Base-by-base conservation (phyloP, 2,113 vertebrate species). In the Prochilodus magdalenae region DNA sequence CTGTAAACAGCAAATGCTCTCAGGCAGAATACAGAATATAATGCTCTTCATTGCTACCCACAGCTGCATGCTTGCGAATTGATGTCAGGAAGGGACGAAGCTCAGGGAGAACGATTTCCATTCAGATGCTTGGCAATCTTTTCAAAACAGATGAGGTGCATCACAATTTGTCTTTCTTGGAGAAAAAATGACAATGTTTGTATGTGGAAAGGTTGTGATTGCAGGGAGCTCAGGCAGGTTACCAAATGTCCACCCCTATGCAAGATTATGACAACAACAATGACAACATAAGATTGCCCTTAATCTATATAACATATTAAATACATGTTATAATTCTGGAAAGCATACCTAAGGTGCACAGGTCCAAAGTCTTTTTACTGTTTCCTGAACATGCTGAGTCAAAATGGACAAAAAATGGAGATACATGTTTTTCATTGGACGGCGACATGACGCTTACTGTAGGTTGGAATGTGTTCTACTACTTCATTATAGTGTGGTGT, bases 61-160 rank as follows among this genome's bases (percentile, higher is more conserved):
- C 20, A 72, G 67, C 20, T 60, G 66, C 13, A 53, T 4, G 51
- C 51, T 57, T 69, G 14, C n/a, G 55, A 79, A 70, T 44, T 60
- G 30, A 44, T 33, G 53, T 60, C 33, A 47, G 20, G n/a, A 44
- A 10, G 24, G 47, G 16, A 70, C 2, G 4, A 29, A 7, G 53
- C 33, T 11, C 16, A 22, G 77, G 10, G 53, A 59, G n/a, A n/a
- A 70, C 6, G 57, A 60, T 2, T 40, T 14, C 29, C 29, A 4
- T 53, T 77, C 15, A 66, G 0, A 11, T 18, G 22, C 22, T 29
- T 57, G 22, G 27, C 26, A 12, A 3, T 24, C 15, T 59, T 60
- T 67, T 53, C 12, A 33, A 66, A 77, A 51, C 27, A 53, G 16
- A 13, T 24, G 47, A 51, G 11, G 26, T 8, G 7, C 26, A 18